These are phyloP conservation scores for Myzus persicae DNA, from an alignment of 1,140 invertebrate species.

Conservation along the genomic window DNA sequence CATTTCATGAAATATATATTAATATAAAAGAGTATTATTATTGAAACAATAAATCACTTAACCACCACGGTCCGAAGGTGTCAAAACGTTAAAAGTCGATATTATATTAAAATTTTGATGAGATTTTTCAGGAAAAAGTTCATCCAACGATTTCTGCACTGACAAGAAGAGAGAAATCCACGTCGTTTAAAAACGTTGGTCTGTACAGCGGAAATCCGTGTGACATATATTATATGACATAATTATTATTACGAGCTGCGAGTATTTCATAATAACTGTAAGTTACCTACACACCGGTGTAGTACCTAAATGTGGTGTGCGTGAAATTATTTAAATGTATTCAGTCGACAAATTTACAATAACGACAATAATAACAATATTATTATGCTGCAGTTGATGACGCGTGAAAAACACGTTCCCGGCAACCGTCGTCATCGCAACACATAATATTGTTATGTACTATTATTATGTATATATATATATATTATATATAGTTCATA, in stretches of 20 bases:
- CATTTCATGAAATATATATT: not conserved
- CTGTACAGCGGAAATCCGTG: not conserved
- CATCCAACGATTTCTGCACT: not conserved
- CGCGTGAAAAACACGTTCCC: not conserved
- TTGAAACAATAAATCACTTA: not conserved
- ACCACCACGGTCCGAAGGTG: not conserved
- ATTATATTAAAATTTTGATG: not conserved
- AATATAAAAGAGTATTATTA: no score
- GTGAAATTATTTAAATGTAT: not conserved
- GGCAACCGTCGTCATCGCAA: not conserved
- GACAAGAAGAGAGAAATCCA: not conserved
- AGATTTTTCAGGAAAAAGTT: not conserved
- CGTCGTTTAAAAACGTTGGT: not conserved
- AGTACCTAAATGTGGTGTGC: no score
- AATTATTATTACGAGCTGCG: not conserved
- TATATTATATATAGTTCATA: no score
- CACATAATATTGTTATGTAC: not conserved
- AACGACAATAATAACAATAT: not conserved
- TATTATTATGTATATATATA: no score
- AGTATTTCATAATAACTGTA: not conserved
- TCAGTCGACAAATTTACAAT: not conserved
- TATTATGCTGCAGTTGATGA: not conserved
- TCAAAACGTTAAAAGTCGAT: not conserved
- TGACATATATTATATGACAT: not conserved
- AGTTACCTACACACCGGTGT: no score